These are phyloP conservation scores for Rattus norvegicus DNA, from an alignment of 2,113 vertebrate species.

Conservation along the genomic window DNA sequence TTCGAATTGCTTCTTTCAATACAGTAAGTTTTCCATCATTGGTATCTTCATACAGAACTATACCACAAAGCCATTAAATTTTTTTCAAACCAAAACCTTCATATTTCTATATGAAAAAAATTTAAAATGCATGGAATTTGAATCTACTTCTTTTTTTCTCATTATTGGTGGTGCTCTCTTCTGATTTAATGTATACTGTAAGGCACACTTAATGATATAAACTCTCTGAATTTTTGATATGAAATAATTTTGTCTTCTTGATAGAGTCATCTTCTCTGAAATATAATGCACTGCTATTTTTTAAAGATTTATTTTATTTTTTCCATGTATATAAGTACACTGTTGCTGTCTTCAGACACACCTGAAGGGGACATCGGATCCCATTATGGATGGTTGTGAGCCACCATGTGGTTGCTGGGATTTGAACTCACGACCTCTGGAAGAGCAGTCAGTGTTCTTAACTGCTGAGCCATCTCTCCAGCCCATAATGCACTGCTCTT, in stretches of 20 bases:
- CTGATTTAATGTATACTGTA: background rate
- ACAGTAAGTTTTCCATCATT: background rate
- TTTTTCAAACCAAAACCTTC: conserved; percentile 7
- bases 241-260: conserved; percentile 6
- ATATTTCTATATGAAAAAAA: conserved; percentile 27
- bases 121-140: background rate
- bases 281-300: conserved; percentile 15
- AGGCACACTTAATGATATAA: background rate
- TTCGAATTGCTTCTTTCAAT: background rate
- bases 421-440: no score
- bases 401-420: no score
- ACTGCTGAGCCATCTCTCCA: no score
- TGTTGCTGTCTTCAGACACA: no score
- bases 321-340: no score
- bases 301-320: background rate
- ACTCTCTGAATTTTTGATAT: background rate
- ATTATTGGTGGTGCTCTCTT: background rate
- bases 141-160: background rate
- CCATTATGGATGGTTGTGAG: no score
- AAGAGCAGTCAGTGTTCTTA: no score
- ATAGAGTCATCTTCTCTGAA: background rate
- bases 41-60: background rate
- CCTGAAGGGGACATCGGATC: no score
- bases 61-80: background rate
- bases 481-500: no score